phyloP scores from a whole-genome alignment of 2,797 vertebrate genomes.

The Florisuga fusca region DNA sequence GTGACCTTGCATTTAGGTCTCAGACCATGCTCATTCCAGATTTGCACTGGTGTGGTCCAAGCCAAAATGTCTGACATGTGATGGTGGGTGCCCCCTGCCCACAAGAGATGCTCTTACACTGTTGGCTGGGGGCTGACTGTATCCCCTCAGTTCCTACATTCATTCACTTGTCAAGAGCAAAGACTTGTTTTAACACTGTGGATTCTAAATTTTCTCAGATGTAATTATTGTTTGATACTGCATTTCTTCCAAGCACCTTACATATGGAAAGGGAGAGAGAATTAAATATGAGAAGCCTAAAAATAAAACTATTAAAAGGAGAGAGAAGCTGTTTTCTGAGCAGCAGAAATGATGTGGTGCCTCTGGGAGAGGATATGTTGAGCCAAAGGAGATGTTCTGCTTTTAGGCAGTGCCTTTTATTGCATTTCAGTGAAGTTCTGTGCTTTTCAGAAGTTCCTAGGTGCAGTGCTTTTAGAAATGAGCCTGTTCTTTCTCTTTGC shows the following conservation, averaged over 20 bases:
- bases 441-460: slow-evolving; percentile 67
- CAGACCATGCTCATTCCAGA: neutral
- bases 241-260: slow-evolving; percentile 58
- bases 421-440: slow-evolving; percentile 54
- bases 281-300: slow-evolving; percentile 62
- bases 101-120: neutral
- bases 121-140: neutral
- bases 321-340: slow-evolving; percentile 53
- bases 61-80: neutral
- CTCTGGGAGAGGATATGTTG: slow-evolving; percentile 37
- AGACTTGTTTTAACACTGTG: slow-evolving; percentile 43
- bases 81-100: neutral
- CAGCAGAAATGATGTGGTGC: slow-evolving; percentile 14
- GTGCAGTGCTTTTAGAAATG: slow-evolving; percentile 8
- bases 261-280: slow-evolving; percentile 51
- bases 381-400: slow-evolving; percentile 62
- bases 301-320: slow-evolving; percentile 65
- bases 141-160: slow-evolving; percentile 30
- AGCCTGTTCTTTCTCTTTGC: slow-evolving; percentile 58
- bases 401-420: slow-evolving; percentile 60
- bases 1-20: neutral
- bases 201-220: slow-evolving; percentile 68
- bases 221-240: slow-evolving; percentile 70
- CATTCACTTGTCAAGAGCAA: slow-evolving; percentile 50
- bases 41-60: neutral